Conservation (phyloP, 2,797 vertebrate genomes). For the Argentina silus region DNA sequence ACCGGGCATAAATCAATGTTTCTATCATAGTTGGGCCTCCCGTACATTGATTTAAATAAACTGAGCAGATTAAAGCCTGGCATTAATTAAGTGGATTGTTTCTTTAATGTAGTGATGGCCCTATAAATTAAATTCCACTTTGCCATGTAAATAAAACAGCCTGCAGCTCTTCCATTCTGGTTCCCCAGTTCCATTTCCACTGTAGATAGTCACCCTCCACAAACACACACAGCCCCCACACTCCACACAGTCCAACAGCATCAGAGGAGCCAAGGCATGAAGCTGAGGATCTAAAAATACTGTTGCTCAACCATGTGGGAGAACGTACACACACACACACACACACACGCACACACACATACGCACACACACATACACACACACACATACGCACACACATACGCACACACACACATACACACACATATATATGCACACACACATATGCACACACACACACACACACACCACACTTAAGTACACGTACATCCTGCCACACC, state of each 20-base stretch:
- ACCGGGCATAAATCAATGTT: conserved; percentile 60
- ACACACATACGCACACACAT: conserved; percentile 13
- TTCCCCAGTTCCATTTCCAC: conserved; percentile 7
- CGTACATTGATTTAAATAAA: conserved; percentile 64
- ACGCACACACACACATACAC: neutral
- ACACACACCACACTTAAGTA: conserved; percentile 5
- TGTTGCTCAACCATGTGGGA: conserved; percentile 4
- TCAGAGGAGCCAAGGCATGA: conserved; percentile 27
- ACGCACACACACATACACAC: conserved; percentile 33
- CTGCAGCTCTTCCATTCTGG: neutral
- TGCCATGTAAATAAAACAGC: conserved; percentile 45
- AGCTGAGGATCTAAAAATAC: conserved; percentile 39
- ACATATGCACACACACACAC: conserved; percentile 9
- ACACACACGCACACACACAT: conserved; percentile 15
- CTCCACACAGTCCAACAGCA: conserved; percentile 27
- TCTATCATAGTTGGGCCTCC: conserved; percentile 49
- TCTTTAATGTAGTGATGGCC: conserved; percentile 54
- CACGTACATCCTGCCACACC: conserved; percentile 8
- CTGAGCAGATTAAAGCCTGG: conserved; percentile 54
- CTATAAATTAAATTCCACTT: conserved; percentile 50
- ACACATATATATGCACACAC: neutral
- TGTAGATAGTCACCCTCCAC: neutral
- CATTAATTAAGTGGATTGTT: conserved; percentile 74
- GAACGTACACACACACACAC: conserved; percentile 2
- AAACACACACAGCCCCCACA: conserved; percentile 9